Percentiles rank a stretch among this genome's conserved stretches.
phyloP scores from a whole-genome alignment of 92 coral and sea anemone species.

The Ricordea florida region DNA sequence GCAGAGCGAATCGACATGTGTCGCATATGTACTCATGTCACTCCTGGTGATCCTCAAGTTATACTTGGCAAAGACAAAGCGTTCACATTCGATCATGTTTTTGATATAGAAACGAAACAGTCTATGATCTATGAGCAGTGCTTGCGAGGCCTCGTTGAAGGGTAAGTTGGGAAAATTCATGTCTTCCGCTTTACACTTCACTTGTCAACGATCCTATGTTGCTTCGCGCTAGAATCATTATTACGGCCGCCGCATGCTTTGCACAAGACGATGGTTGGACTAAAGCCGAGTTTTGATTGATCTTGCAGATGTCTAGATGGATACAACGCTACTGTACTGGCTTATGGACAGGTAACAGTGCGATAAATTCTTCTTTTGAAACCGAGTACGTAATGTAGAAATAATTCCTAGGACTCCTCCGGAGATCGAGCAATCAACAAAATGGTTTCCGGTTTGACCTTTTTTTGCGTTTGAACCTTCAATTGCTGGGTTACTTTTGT shows the following conservation, averaged over 20 bases:
- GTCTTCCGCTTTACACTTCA: background rate
- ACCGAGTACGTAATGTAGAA: too few species aligned
- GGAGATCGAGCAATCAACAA: too few species aligned
- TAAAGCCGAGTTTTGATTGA: background rate
- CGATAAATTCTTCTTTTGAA: too few species aligned
- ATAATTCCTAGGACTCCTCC: too few species aligned
- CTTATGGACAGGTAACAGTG: conserved; percentile 94
- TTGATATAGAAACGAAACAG: conserved; percentile 78
- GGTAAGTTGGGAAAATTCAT: conserved; percentile 63
- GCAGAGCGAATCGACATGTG: conserved; percentile 98
- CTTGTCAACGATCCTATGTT: too few species aligned
- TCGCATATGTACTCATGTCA: conserved; percentile 87
- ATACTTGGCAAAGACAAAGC: conserved; percentile 98
- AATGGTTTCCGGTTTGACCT: conserved; percentile 12
- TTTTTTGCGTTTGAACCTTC: background rate
- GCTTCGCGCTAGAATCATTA: background rate
- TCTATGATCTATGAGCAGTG: conserved; percentile 82
- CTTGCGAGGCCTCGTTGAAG: conserved; percentile 84
- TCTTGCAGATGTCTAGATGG: conserved; percentile 93
- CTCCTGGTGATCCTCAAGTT: conserved; percentile 96
- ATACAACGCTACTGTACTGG: conserved; percentile 96
- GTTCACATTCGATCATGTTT: conserved; percentile 94
- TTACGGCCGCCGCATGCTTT: conserved; percentile 1
- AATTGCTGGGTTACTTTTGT: background rate
- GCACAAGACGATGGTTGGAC: background rate